Conservation (phyloP, 2,113 vertebrate species). For the Glaucidium brasilianum region DNA sequence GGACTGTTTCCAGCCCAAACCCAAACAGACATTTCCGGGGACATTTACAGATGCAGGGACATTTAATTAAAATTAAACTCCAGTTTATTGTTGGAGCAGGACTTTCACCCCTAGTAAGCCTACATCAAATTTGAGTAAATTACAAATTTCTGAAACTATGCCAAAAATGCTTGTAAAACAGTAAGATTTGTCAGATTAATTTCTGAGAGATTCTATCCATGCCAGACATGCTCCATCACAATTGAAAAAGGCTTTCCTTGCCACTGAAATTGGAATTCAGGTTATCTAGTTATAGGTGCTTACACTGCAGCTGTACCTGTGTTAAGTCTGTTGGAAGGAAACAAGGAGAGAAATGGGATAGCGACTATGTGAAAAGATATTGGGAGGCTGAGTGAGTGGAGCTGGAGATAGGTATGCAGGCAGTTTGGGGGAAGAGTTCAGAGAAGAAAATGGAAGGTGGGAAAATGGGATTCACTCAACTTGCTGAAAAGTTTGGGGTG, state of each 20-base stretch:
- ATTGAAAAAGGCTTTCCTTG: not conserved
- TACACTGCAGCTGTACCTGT: not conserved
- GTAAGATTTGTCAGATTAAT: not conserved
- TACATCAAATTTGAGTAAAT: not conserved
- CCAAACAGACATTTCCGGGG: not conserved
- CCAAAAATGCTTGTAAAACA: not conserved
- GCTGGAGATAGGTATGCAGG: not conserved
- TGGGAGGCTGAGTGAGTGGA: not conserved
- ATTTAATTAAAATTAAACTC: not conserved
- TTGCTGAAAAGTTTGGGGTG: not conserved
- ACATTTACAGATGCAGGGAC: not conserved
- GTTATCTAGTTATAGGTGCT: not conserved
- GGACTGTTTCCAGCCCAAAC: not conserved
- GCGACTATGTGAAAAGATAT: not conserved
- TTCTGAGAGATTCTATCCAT: not conserved
- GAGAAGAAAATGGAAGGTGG: not conserved
- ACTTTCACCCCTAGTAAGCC: not conserved
- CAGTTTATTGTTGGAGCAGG: not conserved
- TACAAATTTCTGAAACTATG: not conserved
- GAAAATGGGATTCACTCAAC: not conserved
- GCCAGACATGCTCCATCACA: not conserved
- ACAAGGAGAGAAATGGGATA: not conserved
- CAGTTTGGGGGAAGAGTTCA: not conserved
- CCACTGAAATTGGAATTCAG: not conserved
- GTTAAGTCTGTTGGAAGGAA: not conserved